Percentiles rank a stretch among this genome's conserved stretches.
Conservation (phyloP, 1,140 invertebrate species). For the Melitaea cinxia region DNA sequence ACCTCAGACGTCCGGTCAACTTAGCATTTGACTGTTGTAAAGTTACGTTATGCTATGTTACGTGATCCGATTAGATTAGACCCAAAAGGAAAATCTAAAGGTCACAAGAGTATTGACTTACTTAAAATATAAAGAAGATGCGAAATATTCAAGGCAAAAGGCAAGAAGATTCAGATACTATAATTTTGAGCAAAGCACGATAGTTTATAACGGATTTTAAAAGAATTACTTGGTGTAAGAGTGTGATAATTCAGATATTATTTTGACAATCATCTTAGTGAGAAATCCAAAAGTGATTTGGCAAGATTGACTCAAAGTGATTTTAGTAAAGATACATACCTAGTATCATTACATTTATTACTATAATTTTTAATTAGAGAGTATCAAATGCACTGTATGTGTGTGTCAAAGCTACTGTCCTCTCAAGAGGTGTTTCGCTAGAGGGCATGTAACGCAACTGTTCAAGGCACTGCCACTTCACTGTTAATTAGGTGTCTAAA, state of each 20-base stretch:
- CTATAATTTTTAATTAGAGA: no score
- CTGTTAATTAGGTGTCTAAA: neutral
- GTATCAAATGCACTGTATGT: no score
- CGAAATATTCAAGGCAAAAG: neutral
- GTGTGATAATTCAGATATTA: no score
- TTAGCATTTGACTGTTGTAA: slow-evolving; percentile 14
- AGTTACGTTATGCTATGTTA: slow-evolving; percentile 19
- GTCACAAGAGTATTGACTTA: slow-evolving; percentile 1
- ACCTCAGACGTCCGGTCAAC: slow-evolving; percentile 17
- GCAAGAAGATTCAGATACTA: neutral
- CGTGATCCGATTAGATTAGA: slow-evolving; percentile 15
- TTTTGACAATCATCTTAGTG: no score
- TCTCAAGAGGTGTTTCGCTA: neutral
- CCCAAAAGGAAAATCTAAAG: slow-evolving; percentile 18
- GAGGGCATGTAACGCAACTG: neutral
- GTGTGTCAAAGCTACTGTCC: neutral
- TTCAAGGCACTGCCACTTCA: neutral
- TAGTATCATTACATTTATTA: no score
- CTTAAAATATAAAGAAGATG: neutral
- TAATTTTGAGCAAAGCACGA: no score
- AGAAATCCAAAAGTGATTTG: no score
- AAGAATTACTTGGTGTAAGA: no score
- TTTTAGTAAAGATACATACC: no score
- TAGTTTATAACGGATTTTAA: no score
- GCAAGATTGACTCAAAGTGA: no score